Conservation (phyloP, 1,140 invertebrate species). For the Magallana ariakensis region DNA sequence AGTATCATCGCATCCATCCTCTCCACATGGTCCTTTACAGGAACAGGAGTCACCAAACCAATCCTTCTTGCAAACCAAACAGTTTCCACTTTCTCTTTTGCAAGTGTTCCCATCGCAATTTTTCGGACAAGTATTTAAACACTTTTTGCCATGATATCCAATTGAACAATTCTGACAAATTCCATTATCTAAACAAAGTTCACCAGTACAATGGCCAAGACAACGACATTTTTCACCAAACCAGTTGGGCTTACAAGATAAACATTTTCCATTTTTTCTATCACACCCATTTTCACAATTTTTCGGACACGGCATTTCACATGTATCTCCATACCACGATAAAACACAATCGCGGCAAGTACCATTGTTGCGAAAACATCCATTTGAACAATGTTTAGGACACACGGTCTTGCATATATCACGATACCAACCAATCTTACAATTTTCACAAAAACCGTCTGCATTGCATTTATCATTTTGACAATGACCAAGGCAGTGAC, state of each 20-base stretch:
- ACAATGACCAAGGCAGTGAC: slow-evolving; percentile 46
- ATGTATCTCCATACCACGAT: background rate
- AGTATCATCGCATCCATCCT: slow-evolving; percentile 4
- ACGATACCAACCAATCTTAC: slow-evolving; percentile 40
- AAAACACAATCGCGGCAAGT: background rate
- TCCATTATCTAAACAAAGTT: slow-evolving; percentile 26
- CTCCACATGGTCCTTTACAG: slow-evolving; percentile 41
- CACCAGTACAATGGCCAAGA: slow-evolving; percentile 30
- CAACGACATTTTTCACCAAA: slow-evolving; percentile 44
- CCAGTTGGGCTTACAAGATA: slow-evolving; percentile 22
- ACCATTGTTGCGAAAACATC: background rate
- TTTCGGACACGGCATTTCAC: background rate
- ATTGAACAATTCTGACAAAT: slow-evolving; percentile 34
- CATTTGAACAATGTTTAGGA: slow-evolving; percentile 40
- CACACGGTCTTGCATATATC: slow-evolving; percentile 1
- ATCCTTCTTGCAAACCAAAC: background rate
- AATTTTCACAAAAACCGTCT: slow-evolving; percentile 21
- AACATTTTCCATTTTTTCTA: slow-evolving; percentile 20
- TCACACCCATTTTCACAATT: slow-evolving; percentile 7
- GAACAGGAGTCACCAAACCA: slow-evolving; percentile 33
- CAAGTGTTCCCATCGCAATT: slow-evolving; percentile 31
- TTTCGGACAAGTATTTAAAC: slow-evolving; percentile 30
- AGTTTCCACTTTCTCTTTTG: background rate
- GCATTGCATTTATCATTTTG: slow-evolving; percentile 18
- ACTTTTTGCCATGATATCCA: slow-evolving; percentile 39